Evolutionary conservation across 2,888 invertebrate species (phyloP).

Genomic region (Eupithecia vulgata): DNA sequence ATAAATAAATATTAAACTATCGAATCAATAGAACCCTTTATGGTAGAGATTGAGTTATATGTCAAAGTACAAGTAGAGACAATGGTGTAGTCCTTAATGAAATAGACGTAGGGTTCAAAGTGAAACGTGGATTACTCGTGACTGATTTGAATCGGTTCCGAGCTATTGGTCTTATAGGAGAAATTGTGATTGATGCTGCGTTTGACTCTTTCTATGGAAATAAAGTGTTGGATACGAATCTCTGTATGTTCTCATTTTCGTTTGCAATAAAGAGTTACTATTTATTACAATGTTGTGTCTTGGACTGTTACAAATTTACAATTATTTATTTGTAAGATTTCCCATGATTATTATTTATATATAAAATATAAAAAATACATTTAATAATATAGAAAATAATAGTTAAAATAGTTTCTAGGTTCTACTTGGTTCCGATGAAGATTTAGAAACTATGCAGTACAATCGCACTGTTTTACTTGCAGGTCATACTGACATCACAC

Average conservation of each 20-base stretch:
- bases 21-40: slow-evolving; percentile 56
- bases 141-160: slow-evolving; percentile 68
- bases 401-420: too few species aligned
- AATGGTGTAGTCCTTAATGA: background rate
- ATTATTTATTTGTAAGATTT: background rate
- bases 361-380: too few species aligned
- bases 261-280: background rate
- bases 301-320: background rate
- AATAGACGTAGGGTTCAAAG: slow-evolving; percentile 29
- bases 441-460: too few species aligned
- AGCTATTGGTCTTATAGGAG: slow-evolving; percentile 56
- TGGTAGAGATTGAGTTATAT: slow-evolving; percentile 71
- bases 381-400: too few species aligned
- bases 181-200: slow-evolving; percentile 58
- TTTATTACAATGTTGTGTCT: background rate
- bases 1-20: slow-evolving; percentile 60
- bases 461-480: background rate
- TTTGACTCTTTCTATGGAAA: slow-evolving; percentile 20
- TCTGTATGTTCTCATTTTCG: background rate
- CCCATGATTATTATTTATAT: background rate
- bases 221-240: slow-evolving; percentile 10
- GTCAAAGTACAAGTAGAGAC: slow-evolving; percentile 50
- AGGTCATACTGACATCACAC: background rate
- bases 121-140: slow-evolving; percentile 55
- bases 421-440: too few species aligned